Conservation (phyloP, 2,113 vertebrate species). For the Pachyramphus minor region DNA sequence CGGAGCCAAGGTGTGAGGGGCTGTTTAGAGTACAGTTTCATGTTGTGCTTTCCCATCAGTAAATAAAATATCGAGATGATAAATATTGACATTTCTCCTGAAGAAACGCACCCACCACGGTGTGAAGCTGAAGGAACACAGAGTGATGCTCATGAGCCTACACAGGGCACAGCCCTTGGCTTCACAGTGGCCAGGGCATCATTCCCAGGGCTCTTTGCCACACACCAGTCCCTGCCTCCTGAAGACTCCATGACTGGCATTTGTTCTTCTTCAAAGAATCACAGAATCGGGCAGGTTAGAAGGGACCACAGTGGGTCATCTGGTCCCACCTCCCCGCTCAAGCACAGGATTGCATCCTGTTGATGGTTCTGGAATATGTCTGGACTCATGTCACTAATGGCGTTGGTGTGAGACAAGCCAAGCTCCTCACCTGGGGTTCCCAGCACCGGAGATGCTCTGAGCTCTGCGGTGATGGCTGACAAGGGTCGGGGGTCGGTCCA, state of each 20-base stretch:
- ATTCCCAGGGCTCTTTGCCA: accelerated
- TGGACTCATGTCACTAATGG: accelerated
- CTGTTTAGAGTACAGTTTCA: background rate
- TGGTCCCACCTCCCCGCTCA: background rate
- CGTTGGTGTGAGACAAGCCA: too few relatives aligned
- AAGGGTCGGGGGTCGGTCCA: accelerated
- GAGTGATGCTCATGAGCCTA: accelerated
- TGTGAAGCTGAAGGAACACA: accelerated
- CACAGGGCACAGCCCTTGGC: background rate
- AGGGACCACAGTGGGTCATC: background rate
- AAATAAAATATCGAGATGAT: accelerated
- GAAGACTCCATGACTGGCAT: background rate
- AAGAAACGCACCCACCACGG: background rate
- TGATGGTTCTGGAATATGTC: accelerated
- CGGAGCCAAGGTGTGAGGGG: background rate
- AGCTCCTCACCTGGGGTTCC: background rate
- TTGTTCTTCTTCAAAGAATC: background rate
- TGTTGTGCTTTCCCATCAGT: accelerated
- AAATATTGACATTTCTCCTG: background rate
- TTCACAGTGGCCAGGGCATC: accelerated
- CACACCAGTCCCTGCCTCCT: accelerated
- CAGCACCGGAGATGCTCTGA: accelerated
- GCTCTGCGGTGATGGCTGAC: accelerated
- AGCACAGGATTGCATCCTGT: accelerated
- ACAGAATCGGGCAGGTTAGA: background rate